Evolutionary conservation across 2,113 vertebrate species (phyloP), one percentile per base, ranked within the genome.

Genomic region (Rhipidura dahli): DNA sequence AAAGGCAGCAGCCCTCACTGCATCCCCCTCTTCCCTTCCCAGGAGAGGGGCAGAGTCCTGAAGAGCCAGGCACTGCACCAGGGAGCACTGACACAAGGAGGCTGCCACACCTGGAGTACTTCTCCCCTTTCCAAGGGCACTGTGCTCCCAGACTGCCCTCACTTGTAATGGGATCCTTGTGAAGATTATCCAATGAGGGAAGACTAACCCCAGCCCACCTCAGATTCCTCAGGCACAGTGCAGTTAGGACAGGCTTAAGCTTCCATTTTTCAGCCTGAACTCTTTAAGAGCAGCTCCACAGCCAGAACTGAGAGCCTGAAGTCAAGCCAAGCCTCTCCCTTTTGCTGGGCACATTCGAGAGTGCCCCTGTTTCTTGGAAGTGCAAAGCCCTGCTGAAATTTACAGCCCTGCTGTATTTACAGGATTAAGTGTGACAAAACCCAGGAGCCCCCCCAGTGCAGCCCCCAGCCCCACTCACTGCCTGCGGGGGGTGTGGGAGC

Each of bases 401-500:
- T n/a, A n/a, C n/a, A n/a, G n/a, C n/a, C n/a, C n/a, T n/a, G n/a
- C n/a, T 5, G 9, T 5, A 21, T 21, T 10, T 2, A 7, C 14
- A 30, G 26, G 7, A 1, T 4, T 5, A 5, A 27, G 19, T 1
- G 7, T 3, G 31, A 12, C 2, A 1, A 42, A 20, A 3, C 31
- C 53, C 53, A 3, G 10, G 2, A 27, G 56, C 21, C 10, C 5
- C 2, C 7, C 10, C 9, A 5, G 22, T 2, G 23, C 1, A 7
- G 16, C 5, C 20, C 11, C n/a, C 51, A 14, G 39, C 53, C 63
- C 5, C 4, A 44, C 99, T 99, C 97, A 99, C 99, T 99, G 99
- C 97, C 99, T 97, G 77, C 99, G 97, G 30, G 99, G 98, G 6
- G 98, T 99, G 44, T 98, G 99, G 2, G 99, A 99, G 73, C 99